Percentiles rank a stretch among this genome's conserved stretches.
Evolutionary conservation across 2,888 invertebrate genomes (phyloP).

Genomic region (Nezara viridula): DNA sequence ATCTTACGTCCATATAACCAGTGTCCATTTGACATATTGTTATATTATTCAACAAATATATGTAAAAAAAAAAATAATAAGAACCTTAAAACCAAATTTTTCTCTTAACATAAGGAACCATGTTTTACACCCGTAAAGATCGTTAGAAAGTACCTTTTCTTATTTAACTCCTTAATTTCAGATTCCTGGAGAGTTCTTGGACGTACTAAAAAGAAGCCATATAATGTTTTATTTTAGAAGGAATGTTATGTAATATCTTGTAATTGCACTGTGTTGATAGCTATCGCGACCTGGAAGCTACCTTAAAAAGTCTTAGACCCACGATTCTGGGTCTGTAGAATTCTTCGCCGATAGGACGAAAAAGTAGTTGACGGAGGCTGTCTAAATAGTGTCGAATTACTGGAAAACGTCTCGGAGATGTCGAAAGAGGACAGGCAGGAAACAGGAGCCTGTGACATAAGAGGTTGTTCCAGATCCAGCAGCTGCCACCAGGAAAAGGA

Average conservation of each 20-base stretch:
- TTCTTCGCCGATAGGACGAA: neutral
- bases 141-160: too few relatives aligned
- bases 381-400: conserved; percentile 41
- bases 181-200: neutral
- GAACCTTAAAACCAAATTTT: too few relatives aligned
- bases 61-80: too few relatives aligned
- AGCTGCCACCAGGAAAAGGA: conserved; percentile 20
- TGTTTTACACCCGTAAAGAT: too few relatives aligned
- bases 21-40: too few relatives aligned
- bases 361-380: neutral
- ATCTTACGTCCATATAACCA: too few relatives aligned
- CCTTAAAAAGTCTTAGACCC: neutral
- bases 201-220: neutral
- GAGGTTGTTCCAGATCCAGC: conserved; percentile 40
- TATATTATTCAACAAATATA: too few relatives aligned
- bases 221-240: neutral
- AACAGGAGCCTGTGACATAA: conserved; percentile 25
- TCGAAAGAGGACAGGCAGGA: conserved; percentile 37
- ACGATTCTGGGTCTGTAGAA: neutral
- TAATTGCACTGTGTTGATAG: neutral
- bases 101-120: too few relatives aligned
- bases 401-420: conserved; percentile 6
- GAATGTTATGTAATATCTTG: neutral
- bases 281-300: neutral
- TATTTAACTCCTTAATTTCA: neutral